Evolutionary conservation across 2,113 vertebrate species (phyloP).

Genomic region (Nasalis larvatus): DNA sequence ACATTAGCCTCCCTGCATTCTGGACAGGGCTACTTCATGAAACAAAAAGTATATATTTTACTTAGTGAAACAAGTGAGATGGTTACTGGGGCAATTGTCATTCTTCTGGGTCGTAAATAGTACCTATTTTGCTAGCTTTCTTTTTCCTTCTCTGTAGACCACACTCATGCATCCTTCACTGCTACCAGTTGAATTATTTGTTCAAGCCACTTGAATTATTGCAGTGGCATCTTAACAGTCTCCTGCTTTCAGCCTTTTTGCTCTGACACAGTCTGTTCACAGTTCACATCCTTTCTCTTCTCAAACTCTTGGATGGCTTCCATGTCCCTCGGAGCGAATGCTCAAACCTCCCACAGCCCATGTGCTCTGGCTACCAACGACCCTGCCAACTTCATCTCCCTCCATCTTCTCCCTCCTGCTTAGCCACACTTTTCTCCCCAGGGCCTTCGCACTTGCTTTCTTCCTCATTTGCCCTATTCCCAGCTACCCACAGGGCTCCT

Average conservation of each 20-base stretch:
- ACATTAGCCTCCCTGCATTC: not conserved
- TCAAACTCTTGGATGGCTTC: not conserved
- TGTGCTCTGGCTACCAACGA: not conserved
- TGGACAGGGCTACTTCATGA: not conserved
- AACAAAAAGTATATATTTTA: not conserved
- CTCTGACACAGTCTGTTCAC: not conserved
- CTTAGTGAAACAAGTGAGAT: too few relatives aligned
- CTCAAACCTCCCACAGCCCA: not conserved
- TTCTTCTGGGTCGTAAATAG: not conserved
- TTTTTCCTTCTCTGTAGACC: not conserved
- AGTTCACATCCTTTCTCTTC: not conserved
- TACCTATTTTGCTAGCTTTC: not conserved
- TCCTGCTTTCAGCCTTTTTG: not conserved
- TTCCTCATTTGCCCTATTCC: not conserved
- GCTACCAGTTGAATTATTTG: not conserved
- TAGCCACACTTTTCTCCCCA: not conserved
- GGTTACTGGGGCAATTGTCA: not conserved
- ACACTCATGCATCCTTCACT: too few relatives aligned
- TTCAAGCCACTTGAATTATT: not conserved
- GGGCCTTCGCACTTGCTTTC: not conserved
- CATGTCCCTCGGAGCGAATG: not conserved
- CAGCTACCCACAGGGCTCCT: too few relatives aligned
- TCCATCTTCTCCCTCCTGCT: not conserved
- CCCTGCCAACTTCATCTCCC: not conserved
- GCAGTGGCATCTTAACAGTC: not conserved